A percentile compares a stretch with the other conserved stretches of the same genome.
Conservation (phyloP, 2,113 vertebrate genomes). For the Stegostoma tigrinum region DNA sequence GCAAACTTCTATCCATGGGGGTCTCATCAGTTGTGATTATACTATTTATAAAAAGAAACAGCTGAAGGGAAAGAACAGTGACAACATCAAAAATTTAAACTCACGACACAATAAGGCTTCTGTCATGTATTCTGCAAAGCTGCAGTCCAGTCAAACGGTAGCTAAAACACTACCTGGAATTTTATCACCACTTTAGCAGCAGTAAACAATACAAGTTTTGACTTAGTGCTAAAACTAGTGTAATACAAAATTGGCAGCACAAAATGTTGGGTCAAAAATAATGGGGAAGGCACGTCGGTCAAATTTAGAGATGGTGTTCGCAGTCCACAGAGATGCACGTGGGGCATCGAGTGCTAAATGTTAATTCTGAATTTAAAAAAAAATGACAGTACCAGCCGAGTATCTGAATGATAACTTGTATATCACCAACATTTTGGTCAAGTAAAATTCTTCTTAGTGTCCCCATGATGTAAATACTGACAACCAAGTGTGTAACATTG, state of each 20-base stretch:
- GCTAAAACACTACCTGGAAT: slow-evolving; percentile 92
- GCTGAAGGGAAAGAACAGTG: background rate
- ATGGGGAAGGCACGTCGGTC: slow-evolving; percentile 25
- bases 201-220: slow-evolving; percentile 57
- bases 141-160: slow-evolving; percentile 72
- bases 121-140: slow-evolving; percentile 50
- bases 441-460: background rate
- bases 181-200: slow-evolving; percentile 80
- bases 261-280: slow-evolving; percentile 31
- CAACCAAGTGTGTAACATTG: slow-evolving; percentile 22
- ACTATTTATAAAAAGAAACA: background rate
- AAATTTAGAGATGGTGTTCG: slow-evolving; percentile 8
- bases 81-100: slow-evolving; percentile 15
- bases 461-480: slow-evolving; percentile 13
- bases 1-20: background rate
- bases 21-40: background rate
- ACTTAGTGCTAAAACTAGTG: slow-evolving; percentile 36
- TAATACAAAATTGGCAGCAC: slow-evolving; percentile 38
- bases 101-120: background rate
- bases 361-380: background rate
- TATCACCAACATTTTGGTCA: background rate
- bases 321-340: background rate
- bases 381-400: background rate
- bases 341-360: slow-evolving; percentile 24
- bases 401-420: background rate